Base-by-base conservation (phyloP, 2,797 vertebrate genomes). In the Sarcoramphus papa region DNA sequence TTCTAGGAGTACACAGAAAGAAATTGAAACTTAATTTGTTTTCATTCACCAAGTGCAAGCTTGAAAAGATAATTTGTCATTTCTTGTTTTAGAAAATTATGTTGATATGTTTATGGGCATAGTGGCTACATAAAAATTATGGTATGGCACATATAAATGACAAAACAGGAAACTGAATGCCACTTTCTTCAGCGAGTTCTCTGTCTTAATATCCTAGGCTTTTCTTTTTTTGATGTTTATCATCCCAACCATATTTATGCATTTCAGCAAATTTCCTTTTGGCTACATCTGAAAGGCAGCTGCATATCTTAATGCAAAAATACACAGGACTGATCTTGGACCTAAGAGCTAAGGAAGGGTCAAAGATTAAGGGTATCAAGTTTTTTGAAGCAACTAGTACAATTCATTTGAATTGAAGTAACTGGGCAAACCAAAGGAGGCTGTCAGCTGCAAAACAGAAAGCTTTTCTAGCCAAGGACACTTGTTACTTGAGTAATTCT, bases 11-110 rank as follows among this genome's bases (percentile, higher is more conserved):
- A 95, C n/a, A 90, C 4, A 94, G 88, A 88, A 97, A 97, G 94
- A 97, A 97, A 98, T 76, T 91, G 96, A 97, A 97, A 98, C 59
- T 94, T 97, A 98, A 98, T 97, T 97, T 97, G 92, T 92, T 98
- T 98, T 97, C 97, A 97, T 97, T 97, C 94, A 96, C 57, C 74
- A 94, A 97, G 64, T 88, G 93, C 78, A 97, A 97, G 64, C 91
- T 94, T 96, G 65, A 96, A 96, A 97, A 98, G 91, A 88, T 96
- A 96, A 98, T 98, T 97, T 97, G 94, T 97, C 96, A 97, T 95
- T 98, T 98, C 95, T 97, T 94, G 94, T 95, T 97, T 95, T 72
- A 92, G 91, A 95, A 97, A 95, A 96, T 92, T 87, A 90, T 51
- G 79, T 86, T 97, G 92, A 97, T 96, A 95, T 33, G 87, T 96